These are phyloP conservation scores for Beris morrisii DNA, from an alignment of 2,888 invertebrate species.

Conservation along the genomic window DNA sequence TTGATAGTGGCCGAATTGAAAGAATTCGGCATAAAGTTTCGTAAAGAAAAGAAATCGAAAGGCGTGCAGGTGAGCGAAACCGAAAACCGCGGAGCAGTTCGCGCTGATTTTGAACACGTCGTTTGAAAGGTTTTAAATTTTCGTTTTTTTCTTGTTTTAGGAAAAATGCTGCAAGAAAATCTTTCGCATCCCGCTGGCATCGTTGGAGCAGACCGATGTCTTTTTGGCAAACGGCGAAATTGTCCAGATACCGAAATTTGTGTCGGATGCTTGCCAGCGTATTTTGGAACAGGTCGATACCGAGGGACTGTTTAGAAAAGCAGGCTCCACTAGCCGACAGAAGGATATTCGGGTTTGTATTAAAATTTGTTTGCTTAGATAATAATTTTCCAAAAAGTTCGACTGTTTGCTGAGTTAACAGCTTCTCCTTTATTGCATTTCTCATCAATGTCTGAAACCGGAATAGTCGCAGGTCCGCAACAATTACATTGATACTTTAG, in stretches of 20 bases:
- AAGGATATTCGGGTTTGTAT: conserved; percentile 73
- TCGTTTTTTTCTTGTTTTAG: conserved; percentile 33
- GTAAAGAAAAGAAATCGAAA: conserved; percentile 67
- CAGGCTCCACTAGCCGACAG: conserved; percentile 80
- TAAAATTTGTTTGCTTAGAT: background rate
- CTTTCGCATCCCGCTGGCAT: conserved; percentile 60
- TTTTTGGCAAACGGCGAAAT: conserved; percentile 70
- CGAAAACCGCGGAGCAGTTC: too few species aligned
- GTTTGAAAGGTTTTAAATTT: background rate
- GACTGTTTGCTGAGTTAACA: too few species aligned
- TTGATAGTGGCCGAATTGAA: conserved; percentile 68
- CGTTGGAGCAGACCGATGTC: conserved; percentile 60
- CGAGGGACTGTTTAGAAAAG: conserved; percentile 87
- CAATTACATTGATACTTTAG: too few species aligned
- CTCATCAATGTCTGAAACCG: too few species aligned
- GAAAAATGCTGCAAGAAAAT: conserved; percentile 48
- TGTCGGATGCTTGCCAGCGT: conserved; percentile 71
- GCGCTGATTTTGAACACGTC: too few species aligned
- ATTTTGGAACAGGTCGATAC: conserved; percentile 69
- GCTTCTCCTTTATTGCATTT: too few species aligned
- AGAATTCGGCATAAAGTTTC: conserved; percentile 70
- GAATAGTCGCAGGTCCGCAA: too few species aligned
- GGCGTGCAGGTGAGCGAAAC: conserved; percentile 56
- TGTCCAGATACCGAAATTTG: conserved; percentile 71
- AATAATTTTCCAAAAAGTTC: too few species aligned